Conservation (phyloP, 2,888 invertebrate species). For the Autographa gamma region DNA sequence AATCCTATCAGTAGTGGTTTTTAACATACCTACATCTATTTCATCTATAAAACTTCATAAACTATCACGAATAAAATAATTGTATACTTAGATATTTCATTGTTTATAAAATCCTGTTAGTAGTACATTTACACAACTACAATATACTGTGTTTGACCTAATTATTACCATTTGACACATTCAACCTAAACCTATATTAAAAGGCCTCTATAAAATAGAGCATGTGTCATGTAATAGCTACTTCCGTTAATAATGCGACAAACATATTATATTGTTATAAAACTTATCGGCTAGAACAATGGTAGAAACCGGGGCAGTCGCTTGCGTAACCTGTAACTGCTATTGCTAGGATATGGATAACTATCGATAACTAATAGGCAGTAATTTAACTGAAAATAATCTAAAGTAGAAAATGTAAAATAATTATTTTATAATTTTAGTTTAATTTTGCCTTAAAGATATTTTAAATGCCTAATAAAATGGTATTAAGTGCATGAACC, state of each 20-base stretch:
- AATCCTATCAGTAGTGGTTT: too few species aligned
- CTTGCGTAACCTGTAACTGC: conserved; percentile 8
- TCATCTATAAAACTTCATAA: too few species aligned
- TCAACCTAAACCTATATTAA: background rate
- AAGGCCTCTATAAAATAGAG: background rate
- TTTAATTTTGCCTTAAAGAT: too few species aligned
- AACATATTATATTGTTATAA: conserved; percentile 18
- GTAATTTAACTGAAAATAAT: background rate
- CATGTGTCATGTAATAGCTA: conserved; percentile 45
- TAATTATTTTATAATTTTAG: too few species aligned
- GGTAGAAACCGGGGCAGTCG: conserved; percentile 13
- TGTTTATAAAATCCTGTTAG: too few species aligned
- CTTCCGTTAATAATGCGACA: conserved; percentile 38
- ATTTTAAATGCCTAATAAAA: too few species aligned
- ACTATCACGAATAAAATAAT: too few species aligned
- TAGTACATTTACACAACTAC: too few species aligned
- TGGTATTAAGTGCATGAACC: too few species aligned
- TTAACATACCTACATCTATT: too few species aligned
- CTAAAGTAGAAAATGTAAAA: too few species aligned
- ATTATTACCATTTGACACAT: background rate
- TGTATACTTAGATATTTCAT: too few species aligned
- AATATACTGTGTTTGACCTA: background rate
- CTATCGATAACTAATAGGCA: background rate
- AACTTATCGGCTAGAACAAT: conserved; percentile 33
- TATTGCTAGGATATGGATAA: background rate